A percentile compares a stretch with the other conserved stretches of the same genome.
Evolutionary conservation across 1,140 invertebrate species (phyloP).

Genomic region (Sarcophaga peregrina): DNA sequence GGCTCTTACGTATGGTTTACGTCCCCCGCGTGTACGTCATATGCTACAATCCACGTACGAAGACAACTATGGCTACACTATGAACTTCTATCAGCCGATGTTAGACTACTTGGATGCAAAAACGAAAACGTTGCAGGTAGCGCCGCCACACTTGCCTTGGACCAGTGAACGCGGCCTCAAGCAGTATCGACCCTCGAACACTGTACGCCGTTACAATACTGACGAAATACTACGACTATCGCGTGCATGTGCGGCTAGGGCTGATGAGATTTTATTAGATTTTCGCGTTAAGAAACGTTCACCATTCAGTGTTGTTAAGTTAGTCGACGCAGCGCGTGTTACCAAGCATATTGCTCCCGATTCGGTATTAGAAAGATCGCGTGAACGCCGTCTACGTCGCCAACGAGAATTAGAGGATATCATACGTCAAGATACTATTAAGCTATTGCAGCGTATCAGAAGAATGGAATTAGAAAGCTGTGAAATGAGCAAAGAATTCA

Average conservation of each 20-base stretch:
- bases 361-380: constrained; percentile 69
- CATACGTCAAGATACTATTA: constrained; percentile 65
- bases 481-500: constrained; percentile 69
- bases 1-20: constrained; percentile 56
- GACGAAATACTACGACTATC: constrained; percentile 75
- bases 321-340: constrained; percentile 74
- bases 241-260: constrained; percentile 73
- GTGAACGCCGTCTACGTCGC: constrained; percentile 68
- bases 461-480: constrained; percentile 63
- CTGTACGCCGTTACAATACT: constrained; percentile 72
- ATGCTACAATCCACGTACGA: constrained; percentile 72
- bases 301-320: constrained; percentile 75
- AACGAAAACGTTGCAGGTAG: constrained; percentile 65
- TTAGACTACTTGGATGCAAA: constrained; percentile 80
- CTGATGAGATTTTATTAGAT: constrained; percentile 74
- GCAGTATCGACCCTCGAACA: constrained; percentile 70
- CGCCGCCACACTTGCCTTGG: constrained; percentile 78
- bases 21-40: constrained; percentile 64
- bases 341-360: constrained; percentile 73
- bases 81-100: constrained; percentile 86
- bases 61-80: constrained; percentile 82
- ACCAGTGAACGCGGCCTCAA: constrained; percentile 76
- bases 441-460: constrained; percentile 65
- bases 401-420: constrained; percentile 68
- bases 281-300: constrained; percentile 74